A percentile compares a stretch with the other conserved stretches of the same genome.
phyloP scores from a whole-genome alignment of 2,888 invertebrate genomes.

The Deilephila porcellus region DNA sequence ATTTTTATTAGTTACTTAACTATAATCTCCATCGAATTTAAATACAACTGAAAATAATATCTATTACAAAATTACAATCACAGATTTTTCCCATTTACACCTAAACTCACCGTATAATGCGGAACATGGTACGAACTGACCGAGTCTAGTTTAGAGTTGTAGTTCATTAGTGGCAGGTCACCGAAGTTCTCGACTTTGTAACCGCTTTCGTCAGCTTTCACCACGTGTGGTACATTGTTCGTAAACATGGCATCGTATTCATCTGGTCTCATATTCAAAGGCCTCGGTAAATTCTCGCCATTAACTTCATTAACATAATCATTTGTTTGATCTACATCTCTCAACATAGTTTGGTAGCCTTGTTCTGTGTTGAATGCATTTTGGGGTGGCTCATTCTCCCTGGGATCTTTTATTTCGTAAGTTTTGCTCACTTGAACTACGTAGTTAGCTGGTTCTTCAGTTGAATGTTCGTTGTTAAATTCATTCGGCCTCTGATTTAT shows the following conservation, averaged over 20 bases:
- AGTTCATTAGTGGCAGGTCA: conserved; percentile 72
- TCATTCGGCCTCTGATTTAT: conserved; percentile 33
- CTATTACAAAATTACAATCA: neutral
- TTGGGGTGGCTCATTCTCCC: conserved; percentile 47
- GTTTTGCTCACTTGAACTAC: conserved; percentile 32
- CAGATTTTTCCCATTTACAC: neutral
- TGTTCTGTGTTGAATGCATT: conserved; percentile 42
- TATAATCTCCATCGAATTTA: too few relatives aligned
- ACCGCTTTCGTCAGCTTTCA: conserved; percentile 52
- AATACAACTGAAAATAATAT: too few relatives aligned
- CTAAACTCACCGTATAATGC: conserved; percentile 76
- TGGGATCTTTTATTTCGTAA: conserved; percentile 33
- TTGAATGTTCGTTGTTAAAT: conserved; percentile 26
- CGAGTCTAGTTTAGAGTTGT: conserved; percentile 67
- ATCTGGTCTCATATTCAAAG: conserved; percentile 65
- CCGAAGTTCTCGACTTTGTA: conserved; percentile 73
- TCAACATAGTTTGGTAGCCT: conserved; percentile 33
- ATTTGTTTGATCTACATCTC: conserved; percentile 29
- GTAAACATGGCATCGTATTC: conserved; percentile 65
- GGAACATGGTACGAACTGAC: conserved; percentile 77
- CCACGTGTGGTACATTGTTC: conserved; percentile 64
- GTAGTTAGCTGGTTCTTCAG: conserved; percentile 28
- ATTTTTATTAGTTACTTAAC: too few relatives aligned
- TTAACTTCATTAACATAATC: conserved; percentile 30
- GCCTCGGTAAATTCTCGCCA: conserved; percentile 59